Evolutionary conservation across 2,113 vertebrate genomes (phyloP).

Genomic region (Odocoileus virginianus): DNA sequence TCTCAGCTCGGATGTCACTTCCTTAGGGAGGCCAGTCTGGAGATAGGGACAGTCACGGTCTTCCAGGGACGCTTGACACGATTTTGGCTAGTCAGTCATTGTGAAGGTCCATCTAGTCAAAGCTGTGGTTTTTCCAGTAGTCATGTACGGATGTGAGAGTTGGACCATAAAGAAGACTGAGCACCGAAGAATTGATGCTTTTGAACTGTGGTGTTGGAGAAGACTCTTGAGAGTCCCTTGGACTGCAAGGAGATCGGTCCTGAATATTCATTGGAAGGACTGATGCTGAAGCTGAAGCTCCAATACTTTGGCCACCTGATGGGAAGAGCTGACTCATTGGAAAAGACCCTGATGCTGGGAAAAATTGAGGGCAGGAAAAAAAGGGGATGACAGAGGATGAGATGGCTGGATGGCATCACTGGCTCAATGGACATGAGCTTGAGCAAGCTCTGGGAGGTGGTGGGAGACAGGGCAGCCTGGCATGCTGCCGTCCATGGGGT

Average conservation of each 20-base stretch:
- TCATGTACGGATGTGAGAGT: background rate
- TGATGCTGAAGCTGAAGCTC: background rate
- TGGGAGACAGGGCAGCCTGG: background rate
- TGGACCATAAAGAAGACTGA: background rate
- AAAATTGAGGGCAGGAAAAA: background rate
- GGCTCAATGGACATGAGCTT: background rate
- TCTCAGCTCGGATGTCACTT: background rate
- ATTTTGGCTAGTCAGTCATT: background rate
- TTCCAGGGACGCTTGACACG: background rate
- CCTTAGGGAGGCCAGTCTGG: background rate
- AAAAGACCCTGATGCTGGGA: background rate
- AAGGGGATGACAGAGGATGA: background rate
- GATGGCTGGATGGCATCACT: background rate
- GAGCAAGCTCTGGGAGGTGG: background rate
- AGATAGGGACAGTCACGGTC: no score
- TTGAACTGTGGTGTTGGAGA: background rate
- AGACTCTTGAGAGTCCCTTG: background rate
- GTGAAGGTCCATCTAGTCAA: background rate
- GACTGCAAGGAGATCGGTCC: background rate
- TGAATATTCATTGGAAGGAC: background rate
- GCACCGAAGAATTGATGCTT: background rate
- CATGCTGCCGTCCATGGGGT: background rate
- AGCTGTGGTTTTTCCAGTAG: background rate
- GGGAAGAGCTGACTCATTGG: background rate
- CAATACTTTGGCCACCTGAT: background rate